Base-by-base conservation (phyloP, 1,140 invertebrate species). In the Drosophila lini region DNA sequence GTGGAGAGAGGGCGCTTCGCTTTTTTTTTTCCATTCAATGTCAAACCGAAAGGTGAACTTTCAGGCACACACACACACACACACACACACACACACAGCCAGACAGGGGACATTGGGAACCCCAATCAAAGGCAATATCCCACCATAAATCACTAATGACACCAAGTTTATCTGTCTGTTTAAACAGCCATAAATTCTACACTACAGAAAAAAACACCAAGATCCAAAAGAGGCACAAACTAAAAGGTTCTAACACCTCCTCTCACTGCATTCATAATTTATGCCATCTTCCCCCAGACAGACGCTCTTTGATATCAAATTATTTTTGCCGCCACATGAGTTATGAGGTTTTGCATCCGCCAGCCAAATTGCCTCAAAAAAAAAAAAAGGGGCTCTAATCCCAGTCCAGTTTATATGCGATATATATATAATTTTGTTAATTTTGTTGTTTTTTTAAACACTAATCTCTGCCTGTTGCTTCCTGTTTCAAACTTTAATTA, bases 81-180 rank as follows among this genome's bases (percentile, higher is more conserved):
- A 60, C 19, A 1, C 19, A 47, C 22, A 64, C 47, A 60, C n/a
- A 41, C 7, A 64, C 8, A 19, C 11, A 40, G 28, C 48, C 34
- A 50, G 44, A n/a, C 25, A 55, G 42, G 52, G 31, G 28, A 56
- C 22, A 41, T 38, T 50, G 59, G 69, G 42, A 45, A 60, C 60
- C 52, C 76, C 81, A 78, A 84, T 85, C 78, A 84, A 63, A 74
- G 69, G 71, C 64, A 57, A 74, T 69, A 77, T 89, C 85, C 78
- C 70, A 89, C 84, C 86, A 84, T 89, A 89, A 89, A 89, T 89
- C 84, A 89, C 84, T 78, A 89, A 89, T 84, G 85, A 76, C 81
- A 86, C 57, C 79, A 57, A 69, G 50, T 77, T 71, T 81, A 71
- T 83, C 80, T 84, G 84, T 83, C 65, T 75, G 69, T 78, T 89